Evolutionary conservation across 2,888 invertebrate species (phyloP).

Genomic region (Synergus gifuensis): DNA sequence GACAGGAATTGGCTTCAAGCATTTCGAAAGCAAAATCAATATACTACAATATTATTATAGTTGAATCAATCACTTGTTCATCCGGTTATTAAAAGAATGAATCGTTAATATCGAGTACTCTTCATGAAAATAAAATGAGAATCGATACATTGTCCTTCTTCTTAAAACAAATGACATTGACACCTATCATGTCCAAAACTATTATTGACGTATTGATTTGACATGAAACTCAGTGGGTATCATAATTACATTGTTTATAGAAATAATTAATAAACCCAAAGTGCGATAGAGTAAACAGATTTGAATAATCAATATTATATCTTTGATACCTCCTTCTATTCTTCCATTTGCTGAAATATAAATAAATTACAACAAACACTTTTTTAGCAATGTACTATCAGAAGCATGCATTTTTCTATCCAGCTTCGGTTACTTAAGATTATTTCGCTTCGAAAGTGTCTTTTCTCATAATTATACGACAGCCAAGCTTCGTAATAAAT

Average conservation of each 20-base stretch:
- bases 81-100: background rate
- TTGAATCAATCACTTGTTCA: conserved; percentile 13
- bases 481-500: conserved; percentile 39
- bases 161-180: background rate
- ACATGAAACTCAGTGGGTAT: background rate
- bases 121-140: background rate
- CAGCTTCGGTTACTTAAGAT: conserved; percentile 26
- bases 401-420: conserved; percentile 28
- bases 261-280: background rate
- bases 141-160: background rate
- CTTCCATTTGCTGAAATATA: background rate
- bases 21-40: conserved; percentile 21
- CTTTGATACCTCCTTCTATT: background rate
- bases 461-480: conserved; percentile 11
- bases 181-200: background rate
- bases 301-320: background rate
- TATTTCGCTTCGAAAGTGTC: conserved; percentile 16
- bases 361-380: conserved; percentile 25
- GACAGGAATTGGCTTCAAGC: background rate
- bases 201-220: background rate
- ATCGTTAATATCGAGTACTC: background rate
- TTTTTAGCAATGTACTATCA: conserved; percentile 17
- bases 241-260: background rate
- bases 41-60: conserved; percentile 30
- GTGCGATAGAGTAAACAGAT: too few relatives aligned